These are phyloP conservation scores for Zapus hudsonius DNA, from an alignment of 2,113 vertebrate species.

Conservation along the genomic window DNA sequence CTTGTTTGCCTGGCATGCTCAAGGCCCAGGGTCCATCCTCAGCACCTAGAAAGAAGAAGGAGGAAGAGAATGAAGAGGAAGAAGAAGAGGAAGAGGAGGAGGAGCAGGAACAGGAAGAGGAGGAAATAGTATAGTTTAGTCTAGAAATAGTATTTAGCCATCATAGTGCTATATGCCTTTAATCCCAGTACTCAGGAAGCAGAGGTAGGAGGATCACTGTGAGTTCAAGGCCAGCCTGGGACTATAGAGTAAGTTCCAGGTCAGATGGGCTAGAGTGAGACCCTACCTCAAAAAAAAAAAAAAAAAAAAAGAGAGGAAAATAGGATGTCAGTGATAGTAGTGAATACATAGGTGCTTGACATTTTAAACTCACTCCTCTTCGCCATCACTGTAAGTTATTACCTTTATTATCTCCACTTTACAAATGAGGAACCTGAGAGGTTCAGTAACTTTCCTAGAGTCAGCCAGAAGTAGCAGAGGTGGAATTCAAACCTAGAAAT, in stretches of 20 bases:
- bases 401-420: background rate
- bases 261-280: too few relatives aligned
- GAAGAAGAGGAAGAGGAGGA: background rate
- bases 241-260: too few relatives aligned
- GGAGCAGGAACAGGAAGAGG: background rate
- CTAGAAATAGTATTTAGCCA: background rate
- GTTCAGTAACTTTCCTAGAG: background rate
- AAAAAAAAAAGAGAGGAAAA: background rate
- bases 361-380: constrained; percentile 31
- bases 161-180: too few relatives aligned
- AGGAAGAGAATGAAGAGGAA: background rate
- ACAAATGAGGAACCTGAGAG: background rate
- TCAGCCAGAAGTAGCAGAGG: background rate
- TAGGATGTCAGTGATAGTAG: background rate
- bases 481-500: background rate
- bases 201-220: too few relatives aligned
- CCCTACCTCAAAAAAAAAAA: too few relatives aligned
- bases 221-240: background rate
- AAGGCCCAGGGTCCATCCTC: too few relatives aligned
- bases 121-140: background rate
- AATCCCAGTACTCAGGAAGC: too few relatives aligned
- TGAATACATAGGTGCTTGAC: background rate
- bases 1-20: background rate
- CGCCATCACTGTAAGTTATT: background rate
- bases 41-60: background rate